Evolutionary conservation across 2,113 vertebrate species (phyloP).

Genomic region (Bos indicus): DNA sequence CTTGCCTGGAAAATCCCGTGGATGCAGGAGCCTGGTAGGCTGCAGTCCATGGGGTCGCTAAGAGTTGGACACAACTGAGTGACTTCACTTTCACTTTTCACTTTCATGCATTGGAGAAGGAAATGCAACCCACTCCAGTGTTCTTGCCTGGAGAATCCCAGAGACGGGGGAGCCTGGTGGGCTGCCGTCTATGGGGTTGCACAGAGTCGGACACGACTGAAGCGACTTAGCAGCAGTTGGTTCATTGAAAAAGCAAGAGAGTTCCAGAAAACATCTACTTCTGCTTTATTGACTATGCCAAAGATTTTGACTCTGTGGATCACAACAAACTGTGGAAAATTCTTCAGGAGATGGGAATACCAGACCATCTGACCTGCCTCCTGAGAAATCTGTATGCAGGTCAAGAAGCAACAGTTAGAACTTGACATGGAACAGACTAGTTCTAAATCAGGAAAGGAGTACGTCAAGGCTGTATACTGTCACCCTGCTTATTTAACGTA

Average conservation of each 20-base stretch:
- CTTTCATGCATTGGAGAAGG: too few species aligned
- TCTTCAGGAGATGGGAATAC: neutral
- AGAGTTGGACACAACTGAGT: too few species aligned
- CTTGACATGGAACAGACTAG: neutral
- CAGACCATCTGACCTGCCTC: neutral
- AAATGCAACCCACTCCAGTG: too few species aligned
- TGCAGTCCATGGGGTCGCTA: too few species aligned
- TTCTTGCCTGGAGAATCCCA: too few species aligned
- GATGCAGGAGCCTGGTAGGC: too few species aligned
- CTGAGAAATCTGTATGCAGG: neutral
- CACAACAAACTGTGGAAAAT: neutral
- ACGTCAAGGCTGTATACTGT: neutral
- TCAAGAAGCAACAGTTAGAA: neutral
- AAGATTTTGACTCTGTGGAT: neutral
- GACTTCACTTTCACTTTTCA: too few species aligned
- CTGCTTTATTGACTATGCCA: neutral
- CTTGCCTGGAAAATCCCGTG: too few species aligned
- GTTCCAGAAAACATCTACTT: neutral
- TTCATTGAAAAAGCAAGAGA: neutral
- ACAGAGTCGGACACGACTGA: too few species aligned
- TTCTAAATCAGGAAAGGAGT: neutral
- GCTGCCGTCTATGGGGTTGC: too few species aligned
- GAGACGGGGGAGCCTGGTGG: too few species aligned
- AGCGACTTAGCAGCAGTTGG: neutral
- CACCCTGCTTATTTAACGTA: neutral